Percentiles rank a stretch among this genome's conserved stretches.
Evolutionary conservation across 2,797 vertebrate genomes (phyloP).

Genomic region (Gadopsis bispinosus): DNA sequence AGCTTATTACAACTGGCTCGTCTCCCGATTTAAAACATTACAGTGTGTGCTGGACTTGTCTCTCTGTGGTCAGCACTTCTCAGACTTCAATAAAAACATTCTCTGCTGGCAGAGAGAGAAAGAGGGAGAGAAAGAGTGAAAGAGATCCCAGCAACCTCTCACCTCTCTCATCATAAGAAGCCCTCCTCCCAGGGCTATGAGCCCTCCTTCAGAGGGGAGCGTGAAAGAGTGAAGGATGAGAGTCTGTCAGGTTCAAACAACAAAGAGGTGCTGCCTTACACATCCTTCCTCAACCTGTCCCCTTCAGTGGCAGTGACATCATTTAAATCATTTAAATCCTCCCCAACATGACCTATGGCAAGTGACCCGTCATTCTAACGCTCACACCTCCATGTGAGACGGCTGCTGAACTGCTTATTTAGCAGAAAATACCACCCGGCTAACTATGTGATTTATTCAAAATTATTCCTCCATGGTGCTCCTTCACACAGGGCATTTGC

Average conservation of each 20-base stretch:
- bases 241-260: conserved; percentile 84
- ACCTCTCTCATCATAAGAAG: conserved; percentile 79
- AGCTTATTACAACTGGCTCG: conserved; percentile 69
- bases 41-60: conserved; percentile 68
- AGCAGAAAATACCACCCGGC: conserved; percentile 77
- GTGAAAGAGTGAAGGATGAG: conserved; percentile 73
- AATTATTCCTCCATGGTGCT: conserved; percentile 82
- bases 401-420: conserved; percentile 79
- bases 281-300: conserved; percentile 79
- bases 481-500: conserved; percentile 78
- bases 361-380: conserved; percentile 81
- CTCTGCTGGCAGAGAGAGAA: conserved; percentile 66
- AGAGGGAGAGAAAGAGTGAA: conserved; percentile 62
- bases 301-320: conserved; percentile 81
- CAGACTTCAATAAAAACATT: conserved; percentile 82
- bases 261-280: conserved; percentile 81
- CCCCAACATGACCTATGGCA: conserved; percentile 82
- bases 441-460: conserved; percentile 84
- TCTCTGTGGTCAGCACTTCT: conserved; percentile 83
- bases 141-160: conserved; percentile 78
- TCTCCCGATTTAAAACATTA: conserved; percentile 79
- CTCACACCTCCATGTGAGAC: conserved; percentile 74
- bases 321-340: conserved; percentile 85
- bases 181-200: conserved; percentile 73
- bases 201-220: conserved; percentile 70